Base-by-base conservation (phyloP, 1,140 invertebrate species). In the Elysia chlorotica region DNA sequence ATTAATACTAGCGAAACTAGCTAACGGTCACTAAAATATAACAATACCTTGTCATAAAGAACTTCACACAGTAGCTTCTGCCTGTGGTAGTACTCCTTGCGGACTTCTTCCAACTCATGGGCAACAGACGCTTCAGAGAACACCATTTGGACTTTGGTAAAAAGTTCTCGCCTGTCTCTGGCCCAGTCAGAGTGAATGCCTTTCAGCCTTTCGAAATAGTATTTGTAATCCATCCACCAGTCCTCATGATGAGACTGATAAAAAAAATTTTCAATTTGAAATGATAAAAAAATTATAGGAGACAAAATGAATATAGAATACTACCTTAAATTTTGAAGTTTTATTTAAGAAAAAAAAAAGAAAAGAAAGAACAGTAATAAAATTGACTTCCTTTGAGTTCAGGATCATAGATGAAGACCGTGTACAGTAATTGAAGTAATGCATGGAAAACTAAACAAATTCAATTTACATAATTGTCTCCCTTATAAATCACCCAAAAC, bases 241-340 rank as follows among this genome's bases (percentile, higher is more conserved):
- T 82, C 78, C 62, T 86, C 84, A 79, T 86, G 85, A 3, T 78
- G 76, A 14, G 83, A 79, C 85, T 86, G 53, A 19, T 65, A 56
- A 73, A 28, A 73, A 66, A 53, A 31, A 71, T 10, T 31, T 19
- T 14, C 17, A 59, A 17, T 17, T 19, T 25, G 25, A 10, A 59
- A 17, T 59, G 25, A 59, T 59, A 19, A 10, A 59, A 59, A 59
- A 59, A 59, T 17, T 25, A 59, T 25, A 59, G 28, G n/a, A n/a
- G n/a, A 14, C n/a, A 14, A 14, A n/a, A 48, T n/a, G n/a, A 48
- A 48, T n/a, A 14, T 14, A 14, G 10, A 14, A 14, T 48, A 48
- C n/a, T 48, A 14, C 10, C 41, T 48, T 10, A n/a, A 14, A 48
- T 48, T 10, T 48, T 48, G n/a, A 14, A 14, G 41, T 14, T 14